A percentile compares a stretch with the other conserved stretches of the same genome.
These are phyloP conservation scores for Ptilorrhoa leucosticta DNA, from an alignment of 2,113 vertebrate species.

Conservation along the genomic window DNA sequence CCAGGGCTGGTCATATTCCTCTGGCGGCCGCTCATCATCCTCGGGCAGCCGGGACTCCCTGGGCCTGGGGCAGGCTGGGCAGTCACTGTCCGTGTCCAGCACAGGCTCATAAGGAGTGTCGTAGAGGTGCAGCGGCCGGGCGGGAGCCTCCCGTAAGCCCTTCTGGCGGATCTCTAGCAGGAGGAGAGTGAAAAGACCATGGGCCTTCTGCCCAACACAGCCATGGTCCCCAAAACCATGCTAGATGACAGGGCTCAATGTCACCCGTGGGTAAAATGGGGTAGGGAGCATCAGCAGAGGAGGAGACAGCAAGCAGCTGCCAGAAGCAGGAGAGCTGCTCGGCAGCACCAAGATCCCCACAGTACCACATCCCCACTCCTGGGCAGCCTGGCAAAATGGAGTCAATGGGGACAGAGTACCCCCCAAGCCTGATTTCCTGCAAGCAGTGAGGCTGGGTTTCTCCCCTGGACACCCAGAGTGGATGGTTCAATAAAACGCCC, in stretches of 20 bases:
- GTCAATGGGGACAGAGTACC: background rate
- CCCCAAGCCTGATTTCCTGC: background rate
- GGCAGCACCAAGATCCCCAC: background rate
- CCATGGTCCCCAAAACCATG: background rate
- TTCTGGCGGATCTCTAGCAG: slow-evolving; percentile 74
- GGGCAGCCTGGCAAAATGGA: background rate
- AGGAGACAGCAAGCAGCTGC: background rate
- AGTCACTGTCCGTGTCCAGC: slow-evolving; percentile 76
- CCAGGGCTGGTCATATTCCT: slow-evolving; percentile 99
- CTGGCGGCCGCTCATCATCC: slow-evolving; percentile 91
- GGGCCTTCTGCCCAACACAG: background rate
- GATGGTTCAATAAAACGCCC: background rate
- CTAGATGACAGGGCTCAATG: background rate
- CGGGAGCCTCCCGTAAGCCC: slow-evolving; percentile 67
- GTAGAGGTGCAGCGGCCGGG: slow-evolving; percentile 79
- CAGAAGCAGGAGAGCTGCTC: background rate
- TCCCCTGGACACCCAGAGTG: background rate
- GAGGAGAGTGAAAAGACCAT: background rate
- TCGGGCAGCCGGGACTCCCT: slow-evolving; percentile 91
- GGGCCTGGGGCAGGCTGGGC: slow-evolving; percentile 60
- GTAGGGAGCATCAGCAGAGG: background rate
- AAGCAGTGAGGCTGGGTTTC: background rate
- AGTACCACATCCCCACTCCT: background rate
- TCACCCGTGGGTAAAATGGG: rapidly evolving
- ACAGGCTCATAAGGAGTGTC: slow-evolving; percentile 89